Conservation (phyloP, 2,797 vertebrate species). For the Gymnodraco acuticeps region DNA sequence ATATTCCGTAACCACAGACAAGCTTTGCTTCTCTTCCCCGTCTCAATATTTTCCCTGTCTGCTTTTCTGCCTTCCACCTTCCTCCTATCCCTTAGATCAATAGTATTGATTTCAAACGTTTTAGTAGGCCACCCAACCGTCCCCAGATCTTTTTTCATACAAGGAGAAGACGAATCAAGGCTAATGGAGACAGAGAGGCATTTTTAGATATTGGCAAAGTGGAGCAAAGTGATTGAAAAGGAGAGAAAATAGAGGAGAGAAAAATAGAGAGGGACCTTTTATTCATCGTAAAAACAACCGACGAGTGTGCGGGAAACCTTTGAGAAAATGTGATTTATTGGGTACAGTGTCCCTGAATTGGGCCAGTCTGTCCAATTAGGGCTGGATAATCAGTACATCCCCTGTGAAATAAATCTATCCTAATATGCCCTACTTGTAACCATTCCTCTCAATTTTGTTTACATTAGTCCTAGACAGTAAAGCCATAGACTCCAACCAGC, state of each 20-base stretch:
- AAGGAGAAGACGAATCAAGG: constrained; percentile 58
- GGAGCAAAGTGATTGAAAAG: constrained; percentile 49
- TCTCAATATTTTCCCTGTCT: constrained; percentile 27
- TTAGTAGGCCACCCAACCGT: constrained; percentile 71
- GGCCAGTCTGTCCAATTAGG: constrained; percentile 27
- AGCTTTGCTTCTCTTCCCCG: constrained; percentile 25
- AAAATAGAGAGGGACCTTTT: constrained; percentile 30
- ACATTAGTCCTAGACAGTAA: constrained; percentile 95
- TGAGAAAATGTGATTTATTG: constrained; percentile 48
- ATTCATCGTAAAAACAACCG: constrained; percentile 58
- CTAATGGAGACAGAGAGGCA: constrained; percentile 62
- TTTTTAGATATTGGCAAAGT: constrained; percentile 60
- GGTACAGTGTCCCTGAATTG: constrained; percentile 25
- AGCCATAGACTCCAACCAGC: constrained; percentile 96
- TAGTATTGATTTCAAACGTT: constrained; percentile 80
- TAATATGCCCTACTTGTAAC: constrained; percentile 25
- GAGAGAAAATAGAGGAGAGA: constrained; percentile 49
- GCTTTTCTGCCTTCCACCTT: constrained; percentile 36
- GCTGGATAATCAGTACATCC: constrained; percentile 27
- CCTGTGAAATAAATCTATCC: constrained; percentile 23
- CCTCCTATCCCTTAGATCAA: constrained; percentile 68
- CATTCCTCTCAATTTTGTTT: not conserved
- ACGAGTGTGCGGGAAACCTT: constrained; percentile 18
- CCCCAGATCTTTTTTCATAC: constrained; percentile 58
- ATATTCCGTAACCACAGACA: constrained; percentile 6